These are phyloP conservation scores for Candoia aspera DNA, from an alignment of 2,113 vertebrate species.

Conservation along the genomic window DNA sequence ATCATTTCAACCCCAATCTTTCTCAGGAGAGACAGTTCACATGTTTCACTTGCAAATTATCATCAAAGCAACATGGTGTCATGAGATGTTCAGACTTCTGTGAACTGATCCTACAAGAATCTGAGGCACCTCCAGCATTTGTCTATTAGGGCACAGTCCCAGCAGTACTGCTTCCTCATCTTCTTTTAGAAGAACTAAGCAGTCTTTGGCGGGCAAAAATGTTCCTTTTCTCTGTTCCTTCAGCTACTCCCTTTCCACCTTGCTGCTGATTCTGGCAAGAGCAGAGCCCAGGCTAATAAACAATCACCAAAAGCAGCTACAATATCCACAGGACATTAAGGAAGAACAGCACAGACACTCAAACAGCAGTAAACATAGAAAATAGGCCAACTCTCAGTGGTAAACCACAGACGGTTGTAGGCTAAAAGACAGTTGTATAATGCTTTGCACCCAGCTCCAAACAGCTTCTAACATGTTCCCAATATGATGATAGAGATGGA, in stretches of 20 bases:
- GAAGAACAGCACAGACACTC: conserved; percentile 27
- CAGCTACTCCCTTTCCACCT: neutral
- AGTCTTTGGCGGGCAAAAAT: neutral
- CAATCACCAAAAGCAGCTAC: conserved; percentile 20
- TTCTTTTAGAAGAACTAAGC: neutral
- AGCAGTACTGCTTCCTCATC: neutral
- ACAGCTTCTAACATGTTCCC: neutral
- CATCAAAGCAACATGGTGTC: neutral
- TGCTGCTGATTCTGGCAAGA: conserved; percentile 18
- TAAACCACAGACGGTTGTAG: conserved; percentile 34
- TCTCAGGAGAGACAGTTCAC: neutral
- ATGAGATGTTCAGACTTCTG: neutral
- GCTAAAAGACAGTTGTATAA: neutral
- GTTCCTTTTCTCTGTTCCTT: conserved; percentile 23
- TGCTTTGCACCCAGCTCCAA: neutral
- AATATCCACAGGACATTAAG: conserved; percentile 31
- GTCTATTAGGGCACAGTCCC: neutral
- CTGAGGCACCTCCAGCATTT: neutral
- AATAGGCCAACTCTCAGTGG: neutral
- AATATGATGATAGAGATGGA: neutral
- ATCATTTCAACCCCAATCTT: neutral
- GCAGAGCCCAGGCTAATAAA: conserved; percentile 6
- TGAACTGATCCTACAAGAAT: neutral
- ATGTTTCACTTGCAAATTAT: neutral
- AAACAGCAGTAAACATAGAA: conserved; percentile 34